phyloP scores from a whole-genome alignment of 2,888 invertebrate species.

The Acrobasis consociella region DNA sequence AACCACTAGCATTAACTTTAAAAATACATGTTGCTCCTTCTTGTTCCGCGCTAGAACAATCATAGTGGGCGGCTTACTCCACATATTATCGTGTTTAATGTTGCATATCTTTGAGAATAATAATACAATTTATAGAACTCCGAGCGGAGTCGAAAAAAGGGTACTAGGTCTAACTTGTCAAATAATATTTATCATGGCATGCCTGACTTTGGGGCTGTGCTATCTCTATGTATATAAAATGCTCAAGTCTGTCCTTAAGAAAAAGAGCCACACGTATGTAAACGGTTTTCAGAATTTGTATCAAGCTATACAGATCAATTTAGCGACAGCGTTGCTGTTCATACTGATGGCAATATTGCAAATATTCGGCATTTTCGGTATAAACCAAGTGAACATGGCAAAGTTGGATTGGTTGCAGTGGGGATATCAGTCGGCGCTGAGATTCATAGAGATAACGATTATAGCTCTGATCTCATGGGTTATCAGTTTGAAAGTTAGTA shows the following conservation, averaged over 20 bases:
- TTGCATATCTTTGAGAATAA: constrained; percentile 90
- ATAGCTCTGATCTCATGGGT: constrained; percentile 94
- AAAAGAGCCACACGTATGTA: constrained; percentile 90
- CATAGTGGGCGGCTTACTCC: constrained; percentile 89
- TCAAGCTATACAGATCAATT: constrained; percentile 94
- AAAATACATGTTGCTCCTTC: constrained; percentile 86
- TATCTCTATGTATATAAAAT: constrained; percentile 93
- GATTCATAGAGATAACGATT: constrained; percentile 93
- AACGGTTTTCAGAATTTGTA: constrained; percentile 91
- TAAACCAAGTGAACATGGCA: constrained; percentile 81
- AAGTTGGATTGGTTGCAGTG: constrained; percentile 95
- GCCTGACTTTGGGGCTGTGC: constrained; percentile 91
- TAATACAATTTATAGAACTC: constrained; percentile 73
- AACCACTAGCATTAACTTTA: constrained; percentile 90
- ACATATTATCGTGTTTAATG: constrained; percentile 90
- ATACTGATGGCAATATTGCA: constrained; percentile 92
- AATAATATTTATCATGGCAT: constrained; percentile 92
- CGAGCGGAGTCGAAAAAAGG: constrained; percentile 77
- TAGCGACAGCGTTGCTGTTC: constrained; percentile 93
- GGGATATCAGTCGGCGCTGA: constrained; percentile 93
- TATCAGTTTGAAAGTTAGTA: constrained; percentile 87
- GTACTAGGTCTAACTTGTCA: constrained; percentile 90
- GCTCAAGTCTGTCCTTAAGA: constrained; percentile 87
- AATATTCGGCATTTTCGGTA: constrained; percentile 87
- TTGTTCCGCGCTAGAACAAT: constrained; percentile 91